These are phyloP conservation scores for Malthinus seriepunctatus DNA, from an alignment of 2,888 invertebrate species.

Conservation along the genomic window DNA sequence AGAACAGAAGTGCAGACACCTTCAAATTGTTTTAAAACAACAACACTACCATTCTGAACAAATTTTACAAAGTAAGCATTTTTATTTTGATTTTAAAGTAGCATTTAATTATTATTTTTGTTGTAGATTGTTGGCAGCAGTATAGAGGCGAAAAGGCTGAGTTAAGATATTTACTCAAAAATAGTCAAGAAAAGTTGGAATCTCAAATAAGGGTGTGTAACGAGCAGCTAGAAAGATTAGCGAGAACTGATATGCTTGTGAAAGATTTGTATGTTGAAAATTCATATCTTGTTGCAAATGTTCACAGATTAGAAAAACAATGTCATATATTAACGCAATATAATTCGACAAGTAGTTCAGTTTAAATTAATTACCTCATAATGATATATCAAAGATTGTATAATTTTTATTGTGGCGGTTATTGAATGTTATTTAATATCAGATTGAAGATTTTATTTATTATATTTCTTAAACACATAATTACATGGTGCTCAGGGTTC, in stretches of 20 bases:
- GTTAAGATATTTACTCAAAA: conserved; percentile 58
- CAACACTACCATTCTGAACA: conserved; percentile 68
- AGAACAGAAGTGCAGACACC: conserved; percentile 65
- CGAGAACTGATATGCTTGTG: conserved; percentile 74
- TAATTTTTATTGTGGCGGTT: too few relatives aligned
- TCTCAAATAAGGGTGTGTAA: conserved; percentile 59
- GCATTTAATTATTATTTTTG: not conserved
- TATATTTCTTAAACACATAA: too few relatives aligned
- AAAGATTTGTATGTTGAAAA: conserved; percentile 86
- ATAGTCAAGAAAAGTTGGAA: conserved; percentile 60
- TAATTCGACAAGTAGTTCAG: conserved; percentile 50
- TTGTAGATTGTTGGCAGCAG: conserved; percentile 60
- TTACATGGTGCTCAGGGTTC: too few relatives aligned
- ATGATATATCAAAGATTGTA: too few relatives aligned
- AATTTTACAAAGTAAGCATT: conserved; percentile 63
- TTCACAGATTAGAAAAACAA: conserved; percentile 62
- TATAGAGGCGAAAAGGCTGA: conserved; percentile 60
- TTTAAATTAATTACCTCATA: conserved; percentile 28
- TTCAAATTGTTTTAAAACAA: conserved; percentile 64
- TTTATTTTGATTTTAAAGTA: conserved; percentile 25
- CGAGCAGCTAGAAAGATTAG: conserved; percentile 68
- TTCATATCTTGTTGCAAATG: conserved; percentile 71
- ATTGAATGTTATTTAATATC: too few relatives aligned
- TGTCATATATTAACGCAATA: conserved; percentile 57
- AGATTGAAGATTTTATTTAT: too few relatives aligned